These are phyloP conservation scores for Pluvialis apricaria DNA, from an alignment of 2,113 vertebrate genomes.

Conservation along the genomic window DNA sequence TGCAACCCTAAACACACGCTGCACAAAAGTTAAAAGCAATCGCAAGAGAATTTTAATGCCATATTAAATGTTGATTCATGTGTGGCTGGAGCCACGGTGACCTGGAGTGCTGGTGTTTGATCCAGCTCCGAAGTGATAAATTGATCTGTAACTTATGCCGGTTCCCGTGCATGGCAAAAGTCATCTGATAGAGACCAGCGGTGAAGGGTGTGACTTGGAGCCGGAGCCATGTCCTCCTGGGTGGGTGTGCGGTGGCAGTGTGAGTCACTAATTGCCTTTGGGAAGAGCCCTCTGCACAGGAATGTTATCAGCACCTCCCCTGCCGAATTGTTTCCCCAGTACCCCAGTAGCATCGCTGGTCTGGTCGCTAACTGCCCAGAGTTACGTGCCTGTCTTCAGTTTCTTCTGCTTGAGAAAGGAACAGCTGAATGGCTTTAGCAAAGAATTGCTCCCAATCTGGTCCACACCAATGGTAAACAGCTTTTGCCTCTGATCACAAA, in stretches of 20 bases:
- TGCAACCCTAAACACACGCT: background rate
- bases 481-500: background rate
- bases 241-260: background rate
- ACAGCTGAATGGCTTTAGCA: background rate
- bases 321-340: background rate
- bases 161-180: background rate
- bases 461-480: background rate
- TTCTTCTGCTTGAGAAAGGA: background rate
- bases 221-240: background rate
- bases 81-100: background rate
- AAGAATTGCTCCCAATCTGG: background rate
- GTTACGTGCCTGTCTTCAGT: fast-evolving
- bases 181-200: background rate
- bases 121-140: background rate
- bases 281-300: background rate
- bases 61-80: constrained; percentile 20
- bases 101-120: background rate
- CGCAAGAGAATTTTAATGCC: background rate
- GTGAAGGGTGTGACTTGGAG: background rate
- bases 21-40: background rate
- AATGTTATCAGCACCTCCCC: background rate
- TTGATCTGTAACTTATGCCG: background rate
- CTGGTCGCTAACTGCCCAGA: background rate
- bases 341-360: background rate
- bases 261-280: constrained; percentile 1